Evolutionary conservation across 2,888 invertebrate species (phyloP), one percentile per base, ranked within the genome.

Genomic region (Spatulosminthurus flaviceps): DNA sequence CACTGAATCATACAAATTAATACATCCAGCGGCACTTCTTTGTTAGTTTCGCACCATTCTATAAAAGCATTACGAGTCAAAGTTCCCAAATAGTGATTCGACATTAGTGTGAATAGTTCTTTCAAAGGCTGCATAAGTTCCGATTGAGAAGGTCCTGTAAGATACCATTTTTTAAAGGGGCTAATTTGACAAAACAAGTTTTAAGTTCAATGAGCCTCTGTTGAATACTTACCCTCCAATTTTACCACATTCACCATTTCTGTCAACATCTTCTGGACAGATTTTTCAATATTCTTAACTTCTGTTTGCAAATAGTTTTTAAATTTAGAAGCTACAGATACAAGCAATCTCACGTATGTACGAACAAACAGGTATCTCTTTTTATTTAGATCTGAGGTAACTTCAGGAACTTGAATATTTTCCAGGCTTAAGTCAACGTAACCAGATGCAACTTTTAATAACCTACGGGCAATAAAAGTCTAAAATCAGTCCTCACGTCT

Each of bases 361-460:
- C 91, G 89, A 22, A 92, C 89, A 83, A 90, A 92, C 86, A 90
- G 89, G 85, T 90, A 90, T 75, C 92, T 89, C 43, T 80, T 80
- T 19, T 76, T 70, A 26, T 77, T 80, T 21, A 64, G 28, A 34
- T 78, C 72, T 34, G 42, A n/a, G 0, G 78, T 41, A 0, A n/a
- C 5, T 42, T 34, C n/a, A 42, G 34, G 61, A 9, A 4, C 16
- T 26, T 61, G 41, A 19, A 34, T 19, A n/a, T 41, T 41, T 19
- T 69, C 51, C 5, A 22, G 26, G 22, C 21, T 87, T 34, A 87
- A 87, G 84, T 87, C 87, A 82, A 89, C 88, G 85, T 91, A 92
- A 42, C 90, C 91, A 51, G 92, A 91, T 21, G 90, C 91, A 61
- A 89, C 87, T 87, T 91, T 90, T 81, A 92, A 87, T 81, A 92